Evolutionary conservation across 2,797 vertebrate species (phyloP), one percentile per base, ranked within the genome.

Genomic region (Champsocephalus gunnari): DNA sequence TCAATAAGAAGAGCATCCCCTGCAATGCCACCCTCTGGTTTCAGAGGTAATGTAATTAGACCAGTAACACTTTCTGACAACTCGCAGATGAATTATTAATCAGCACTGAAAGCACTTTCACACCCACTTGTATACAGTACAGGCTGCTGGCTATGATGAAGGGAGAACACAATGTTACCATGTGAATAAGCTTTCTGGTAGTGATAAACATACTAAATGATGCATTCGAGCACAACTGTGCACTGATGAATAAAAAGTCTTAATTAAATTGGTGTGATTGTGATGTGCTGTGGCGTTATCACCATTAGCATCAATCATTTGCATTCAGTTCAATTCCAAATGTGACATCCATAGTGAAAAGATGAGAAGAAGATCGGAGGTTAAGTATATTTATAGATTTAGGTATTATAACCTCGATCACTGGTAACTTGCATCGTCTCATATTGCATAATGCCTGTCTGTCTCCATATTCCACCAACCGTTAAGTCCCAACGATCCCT

Each of bases 41-140:
- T 73, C 65, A 47, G 61, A 57, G 48, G 61, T 61, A 81, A 80
- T 80, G 58, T 68, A 72, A 49, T 77, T 53, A 72, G 59, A 74
- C 24, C 68, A 62, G 66, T 70, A 77, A 76, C 71, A 66, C 78
- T 80, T 75, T 67, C 41, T 75, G 67, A 84, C 73, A 78, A 75
- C 76, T 71, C 65, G 58, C 62, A 56, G 51, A 83, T 87, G 47
- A 83, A 87, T 82, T 85, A 84, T 86, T 88, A 83, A 89, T 85
- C 77, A 68, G 38, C 55, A n/a, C 49, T 70, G 45, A 81, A 74
- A 66, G 48, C 69, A 65, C 66, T 82, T 77, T 76, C 81, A 71
- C 79, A 73, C 77, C 62, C 59, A 24, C 68, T 62, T 55, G 38
- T 77, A 14, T 38, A 21, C 24, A 13, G 12, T 38, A 21, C 24